These are phyloP conservation scores for Pica pica DNA, from an alignment of 2,113 vertebrate genomes.

Conservation along the genomic window DNA sequence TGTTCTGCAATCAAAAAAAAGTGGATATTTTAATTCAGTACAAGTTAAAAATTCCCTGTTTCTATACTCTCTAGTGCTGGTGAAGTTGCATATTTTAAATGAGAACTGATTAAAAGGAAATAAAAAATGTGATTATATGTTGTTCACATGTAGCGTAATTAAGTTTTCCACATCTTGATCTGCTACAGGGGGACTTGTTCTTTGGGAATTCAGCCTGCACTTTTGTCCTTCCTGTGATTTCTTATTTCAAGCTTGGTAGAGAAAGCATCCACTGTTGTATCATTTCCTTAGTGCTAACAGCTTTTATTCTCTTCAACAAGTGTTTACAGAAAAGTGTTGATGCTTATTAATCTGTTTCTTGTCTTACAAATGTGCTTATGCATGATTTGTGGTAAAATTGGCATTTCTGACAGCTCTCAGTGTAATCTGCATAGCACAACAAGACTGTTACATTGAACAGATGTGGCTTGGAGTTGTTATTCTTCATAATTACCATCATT, in stretches of 20 bases:
- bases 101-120: background rate
- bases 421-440: conserved; percentile 67
- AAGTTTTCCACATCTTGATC: background rate
- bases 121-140: background rate
- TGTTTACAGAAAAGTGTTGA: conserved; percentile 89
- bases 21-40: background rate
- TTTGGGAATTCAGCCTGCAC: background rate
- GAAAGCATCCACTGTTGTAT: conserved; percentile 20
- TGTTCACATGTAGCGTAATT: background rate
- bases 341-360: conserved; percentile 93
- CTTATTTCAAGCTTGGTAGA: conserved; percentile 24
- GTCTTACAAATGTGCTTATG: conserved; percentile 73
- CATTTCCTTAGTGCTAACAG: conserved; percentile 53
- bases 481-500: conserved; percentile 98
- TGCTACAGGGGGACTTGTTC: background rate
- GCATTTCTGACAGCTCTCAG: conserved; percentile 81
- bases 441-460: conserved; percentile 88
- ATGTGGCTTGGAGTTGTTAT: conserved; percentile 90
- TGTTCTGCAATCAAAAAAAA: background rate
- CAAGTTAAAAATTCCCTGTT: background rate
- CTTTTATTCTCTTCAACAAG: conserved; percentile 73
- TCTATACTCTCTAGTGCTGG: background rate
- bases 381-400: conserved; percentile 73
- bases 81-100: background rate
- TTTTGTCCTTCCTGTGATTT: conserved; percentile 70